These are phyloP conservation scores for Sebastolobus altivelis DNA, from an alignment of 2,797 vertebrate genomes.

Conservation along the genomic window DNA sequence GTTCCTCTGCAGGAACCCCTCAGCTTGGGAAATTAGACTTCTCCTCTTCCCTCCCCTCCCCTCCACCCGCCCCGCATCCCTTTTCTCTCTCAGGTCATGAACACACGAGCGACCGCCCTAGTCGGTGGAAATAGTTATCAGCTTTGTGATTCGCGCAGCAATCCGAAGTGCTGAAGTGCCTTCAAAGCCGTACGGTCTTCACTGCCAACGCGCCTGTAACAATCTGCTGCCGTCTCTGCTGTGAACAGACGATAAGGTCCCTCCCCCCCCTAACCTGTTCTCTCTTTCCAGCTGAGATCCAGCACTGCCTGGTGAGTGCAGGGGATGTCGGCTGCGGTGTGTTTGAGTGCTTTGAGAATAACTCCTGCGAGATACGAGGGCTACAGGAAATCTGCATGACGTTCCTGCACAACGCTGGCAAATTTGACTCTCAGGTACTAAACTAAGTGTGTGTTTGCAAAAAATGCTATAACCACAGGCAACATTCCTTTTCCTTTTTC, in stretches of 20 bases:
- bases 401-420: conserved; percentile 99
- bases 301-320: conserved; percentile 97
- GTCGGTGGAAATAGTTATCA: conserved; percentile 53
- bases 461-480: conserved; percentile 52
- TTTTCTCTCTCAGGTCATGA: conserved; percentile 48
- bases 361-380: conserved; percentile 98
- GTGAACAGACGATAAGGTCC: conserved; percentile 65
- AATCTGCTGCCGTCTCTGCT: conserved; percentile 57
- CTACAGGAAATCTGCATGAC: conserved; percentile 99
- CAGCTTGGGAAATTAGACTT: conserved; percentile 62
- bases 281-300: conserved; percentile 92
- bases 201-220: conserved; percentile 44
- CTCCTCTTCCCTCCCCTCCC: conserved; percentile 5
- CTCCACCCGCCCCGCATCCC: conserved; percentile 15
- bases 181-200: conserved; percentile 36
- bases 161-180: conserved; percentile 44
- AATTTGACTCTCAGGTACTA: conserved; percentile 99
- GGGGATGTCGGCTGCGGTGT: conserved; percentile 98
- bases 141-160: conserved; percentile 54
- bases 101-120: conserved; percentile 47
- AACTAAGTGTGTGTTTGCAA: conserved; percentile 58
- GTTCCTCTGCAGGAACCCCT: conserved; percentile 71
- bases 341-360: conserved; percentile 99
- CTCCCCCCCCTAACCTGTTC: conserved; percentile 69
- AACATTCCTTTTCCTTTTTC: conserved; percentile 55